Evolutionary conservation across 2,113 vertebrate genomes (phyloP), one percentile per base, ranked within the genome.

Genomic region (Alexandromys fortis): DNA sequence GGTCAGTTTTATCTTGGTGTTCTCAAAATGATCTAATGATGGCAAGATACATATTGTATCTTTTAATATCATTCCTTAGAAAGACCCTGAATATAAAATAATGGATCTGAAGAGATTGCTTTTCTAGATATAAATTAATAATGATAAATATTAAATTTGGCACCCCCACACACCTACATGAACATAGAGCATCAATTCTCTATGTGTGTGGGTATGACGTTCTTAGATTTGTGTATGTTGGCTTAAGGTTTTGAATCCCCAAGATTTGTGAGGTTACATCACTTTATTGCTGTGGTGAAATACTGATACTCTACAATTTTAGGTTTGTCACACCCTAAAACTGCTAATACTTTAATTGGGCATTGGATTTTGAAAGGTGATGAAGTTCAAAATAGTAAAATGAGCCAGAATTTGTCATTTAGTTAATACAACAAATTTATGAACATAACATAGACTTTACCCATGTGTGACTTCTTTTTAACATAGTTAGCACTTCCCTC

Each of bases 281-380:
- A 55, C 0, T 79, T 91, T 67, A 94, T 24, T 42, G 3, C 6
- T 88, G 73, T 52, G 47, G 28, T 61, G 86, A 94, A 97, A 91
- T 79, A 26, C 0, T 42, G 73, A 78, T 7, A 0, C 19, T 55
- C 7, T 85, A 63, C 52, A 90, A 78, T 58, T 90, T 90, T 88
- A 78, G 0, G 67, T 2, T 89, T 76, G 7, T 70, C 28, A 87
- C 85, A 33, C 49, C 3, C 19, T 78, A 38, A 86, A 85, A 33
- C 19, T 75, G 2, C 52, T 87, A 24, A 83, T 65, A n/a, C 5
- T 89, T 83, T 68, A 88, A 79, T 19, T 65, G 42, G 4, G 65
- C 0, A 47, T 92, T 90, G 11, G 76, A 78, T 24, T 83, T 92
- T 86, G 1, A 38, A 86, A 94, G 2, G 3, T 9, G 67, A n/a